A percentile compares a stretch with the other conserved stretches of the same genome.
These are phyloP conservation scores for Lobophora halterata DNA, from an alignment of 2,888 invertebrate genomes.

Conservation along the genomic window DNA sequence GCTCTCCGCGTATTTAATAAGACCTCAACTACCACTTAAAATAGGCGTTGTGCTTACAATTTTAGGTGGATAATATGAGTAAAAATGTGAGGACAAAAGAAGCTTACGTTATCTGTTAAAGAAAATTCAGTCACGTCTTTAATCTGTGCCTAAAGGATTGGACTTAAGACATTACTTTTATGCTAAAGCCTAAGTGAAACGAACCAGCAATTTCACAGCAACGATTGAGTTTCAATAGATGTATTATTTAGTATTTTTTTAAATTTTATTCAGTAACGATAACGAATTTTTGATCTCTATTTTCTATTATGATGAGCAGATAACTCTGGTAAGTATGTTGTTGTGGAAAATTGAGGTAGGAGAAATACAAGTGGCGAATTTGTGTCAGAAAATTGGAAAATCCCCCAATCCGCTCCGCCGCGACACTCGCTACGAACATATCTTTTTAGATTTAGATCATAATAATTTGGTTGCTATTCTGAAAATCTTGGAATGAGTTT, in stretches of 20 bases:
- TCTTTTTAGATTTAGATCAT: constrained; percentile 47
- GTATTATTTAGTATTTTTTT: too few relatives aligned
- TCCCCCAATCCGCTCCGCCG: constrained; percentile 50
- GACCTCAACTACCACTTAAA: constrained; percentile 34
- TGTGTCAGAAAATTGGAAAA: constrained; percentile 58
- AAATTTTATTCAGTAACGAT: not conserved
- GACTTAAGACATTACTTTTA: constrained; percentile 24
- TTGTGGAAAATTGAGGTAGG: constrained; percentile 45
- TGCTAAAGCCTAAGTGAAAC: constrained; percentile 15
- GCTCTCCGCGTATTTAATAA: constrained; percentile 45
- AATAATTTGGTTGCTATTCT: constrained; percentile 36
- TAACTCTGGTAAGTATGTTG: constrained; percentile 40
- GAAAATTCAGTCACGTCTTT: constrained; percentile 26
- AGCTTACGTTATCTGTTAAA: constrained; percentile 10
- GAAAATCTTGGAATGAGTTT: constrained; percentile 41
- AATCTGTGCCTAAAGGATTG: constrained; percentile 24
- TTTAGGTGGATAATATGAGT: too few relatives aligned
- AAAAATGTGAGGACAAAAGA: constrained; percentile 7
- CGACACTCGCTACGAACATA: constrained; percentile 46
- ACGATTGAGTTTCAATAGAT: too few relatives aligned
- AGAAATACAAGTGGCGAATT: constrained; percentile 39
- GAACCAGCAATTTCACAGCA: too few relatives aligned
- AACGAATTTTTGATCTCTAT: constrained; percentile 24
- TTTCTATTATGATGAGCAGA: constrained; percentile 33
- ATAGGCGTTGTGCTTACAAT: constrained; percentile 10